Conservation (phyloP, 2,797 vertebrate genomes). For the Hyperoplus immaculatus region DNA sequence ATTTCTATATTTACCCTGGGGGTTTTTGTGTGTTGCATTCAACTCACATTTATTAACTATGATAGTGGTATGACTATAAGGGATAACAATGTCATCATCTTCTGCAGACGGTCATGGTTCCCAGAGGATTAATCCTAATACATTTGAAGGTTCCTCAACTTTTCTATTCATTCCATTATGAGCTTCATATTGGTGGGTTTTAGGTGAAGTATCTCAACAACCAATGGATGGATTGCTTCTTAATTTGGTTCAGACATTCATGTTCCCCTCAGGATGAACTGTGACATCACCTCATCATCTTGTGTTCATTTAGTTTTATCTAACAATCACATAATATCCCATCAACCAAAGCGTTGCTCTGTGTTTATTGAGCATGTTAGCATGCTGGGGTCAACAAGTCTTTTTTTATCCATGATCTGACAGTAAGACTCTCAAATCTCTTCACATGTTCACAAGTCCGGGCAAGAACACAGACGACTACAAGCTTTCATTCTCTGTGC, state of each 20-base stretch:
- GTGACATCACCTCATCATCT: too few relatives aligned
- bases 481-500: not conserved
- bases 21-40: not conserved
- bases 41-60: not conserved
- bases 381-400: not conserved
- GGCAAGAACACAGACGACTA: not conserved
- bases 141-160: too few relatives aligned
- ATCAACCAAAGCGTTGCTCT: not conserved
- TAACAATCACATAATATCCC: not conserved
- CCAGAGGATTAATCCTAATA: not conserved
- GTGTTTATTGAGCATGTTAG: not conserved
- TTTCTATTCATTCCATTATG: not conserved
- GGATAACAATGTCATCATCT: not conserved
- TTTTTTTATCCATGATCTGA: slow-evolving; percentile 1
- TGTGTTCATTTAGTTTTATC: not conserved
- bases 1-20: not conserved
- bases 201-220: not conserved
- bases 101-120: not conserved
- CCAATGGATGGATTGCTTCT: not conserved
- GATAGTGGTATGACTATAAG: not conserved
- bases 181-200: not conserved
- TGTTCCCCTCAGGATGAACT: not conserved
- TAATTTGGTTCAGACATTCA: not conserved
- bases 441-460: slow-evolving; percentile 5
- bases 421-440: not conserved